Evolutionary conservation across 1,140 invertebrate species (phyloP).

Genomic region (Homalodisca vitripennis): DNA sequence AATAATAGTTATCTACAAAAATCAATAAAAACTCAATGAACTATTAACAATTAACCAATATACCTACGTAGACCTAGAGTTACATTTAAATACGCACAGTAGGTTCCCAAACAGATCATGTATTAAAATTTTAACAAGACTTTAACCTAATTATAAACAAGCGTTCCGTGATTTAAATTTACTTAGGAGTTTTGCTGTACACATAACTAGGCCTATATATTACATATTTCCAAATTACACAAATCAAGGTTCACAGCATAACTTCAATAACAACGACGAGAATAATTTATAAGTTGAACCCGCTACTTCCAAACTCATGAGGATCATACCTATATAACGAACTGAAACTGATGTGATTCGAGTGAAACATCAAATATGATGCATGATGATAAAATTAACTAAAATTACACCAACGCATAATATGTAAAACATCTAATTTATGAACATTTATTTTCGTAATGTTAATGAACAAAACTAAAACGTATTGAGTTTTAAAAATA

Average conservation of each 20-base stretch:
- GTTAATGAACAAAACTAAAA: no score
- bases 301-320: slow-evolving; percentile 9
- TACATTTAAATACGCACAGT: slow-evolving; percentile 11
- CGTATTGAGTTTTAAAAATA: no score
- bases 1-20: slow-evolving; percentile 15
- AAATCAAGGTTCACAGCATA: background rate
- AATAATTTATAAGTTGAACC: slow-evolving; percentile 12
- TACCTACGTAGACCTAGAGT: background rate
- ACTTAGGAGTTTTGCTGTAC: background rate
- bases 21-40: slow-evolving; percentile 2
- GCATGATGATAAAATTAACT: no score
- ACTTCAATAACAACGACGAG: background rate
- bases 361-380: no score
- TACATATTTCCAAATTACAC: background rate
- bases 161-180: background rate
- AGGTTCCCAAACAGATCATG: background rate
- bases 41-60: background rate
- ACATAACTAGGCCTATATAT: slow-evolving; percentile 1
- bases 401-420: no score
- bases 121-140: slow-evolving; percentile 4
- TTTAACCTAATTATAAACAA: slow-evolving; percentile 8
- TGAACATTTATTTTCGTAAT: no score
- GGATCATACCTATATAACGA: no score
- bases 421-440: no score
- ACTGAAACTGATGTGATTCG: no score